phyloP scores from a whole-genome alignment of 1,140 invertebrate genomes.

The Cotesia chilonis region DNA sequence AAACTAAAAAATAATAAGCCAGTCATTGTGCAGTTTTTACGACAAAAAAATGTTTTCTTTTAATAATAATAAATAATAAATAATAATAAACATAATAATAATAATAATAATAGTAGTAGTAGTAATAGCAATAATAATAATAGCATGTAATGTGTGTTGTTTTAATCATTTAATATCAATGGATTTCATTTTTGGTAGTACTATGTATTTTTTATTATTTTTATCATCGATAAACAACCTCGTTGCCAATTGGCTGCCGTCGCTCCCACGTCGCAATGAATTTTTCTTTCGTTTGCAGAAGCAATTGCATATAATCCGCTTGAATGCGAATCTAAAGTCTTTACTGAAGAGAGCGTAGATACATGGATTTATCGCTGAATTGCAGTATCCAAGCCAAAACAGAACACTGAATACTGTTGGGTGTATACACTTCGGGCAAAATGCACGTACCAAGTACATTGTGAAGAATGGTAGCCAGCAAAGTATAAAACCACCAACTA shows the following conservation, averaged over 20 bases:
- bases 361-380: conserved; percentile 92
- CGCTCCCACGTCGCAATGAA: conserved; percentile 70
- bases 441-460: conserved; percentile 86
- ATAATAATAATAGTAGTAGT: too few relatives aligned
- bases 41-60: too few relatives aligned
- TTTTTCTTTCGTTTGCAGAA: conserved; percentile 68
- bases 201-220: neutral
- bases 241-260: conserved; percentile 70
- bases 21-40: too few relatives aligned
- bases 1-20: too few relatives aligned
- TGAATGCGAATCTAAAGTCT: conserved; percentile 92
- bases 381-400: conserved; percentile 97
- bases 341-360: conserved; percentile 93
- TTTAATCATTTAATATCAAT: neutral
- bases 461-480: conserved; percentile 97
- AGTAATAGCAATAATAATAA: too few relatives aligned
- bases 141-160: too few relatives aligned
- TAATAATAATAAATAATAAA: neutral
- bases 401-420: conserved; percentile 87
- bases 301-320: conserved; percentile 87
- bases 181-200: conserved; percentile 5
- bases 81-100: neutral
- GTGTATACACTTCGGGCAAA: conserved; percentile 82
- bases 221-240: conserved; percentile 45
- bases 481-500: conserved; percentile 91